These are phyloP conservation scores for Deroptyus accipitrinus DNA, from an alignment of 2,113 vertebrate genomes.

Conservation along the genomic window DNA sequence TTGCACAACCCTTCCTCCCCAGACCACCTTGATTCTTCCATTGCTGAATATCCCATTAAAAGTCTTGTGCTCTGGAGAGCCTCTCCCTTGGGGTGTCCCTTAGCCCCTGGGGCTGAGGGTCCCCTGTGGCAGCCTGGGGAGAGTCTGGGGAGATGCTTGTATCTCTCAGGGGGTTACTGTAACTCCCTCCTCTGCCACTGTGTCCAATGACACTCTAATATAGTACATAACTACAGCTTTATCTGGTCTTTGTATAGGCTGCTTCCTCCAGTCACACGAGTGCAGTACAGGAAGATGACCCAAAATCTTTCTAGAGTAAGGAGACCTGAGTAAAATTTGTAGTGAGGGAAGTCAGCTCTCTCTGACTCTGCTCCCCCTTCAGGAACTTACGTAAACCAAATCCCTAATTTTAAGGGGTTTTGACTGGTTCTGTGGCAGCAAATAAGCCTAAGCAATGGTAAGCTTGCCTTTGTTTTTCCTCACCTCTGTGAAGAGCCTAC, in stretches of 20 bases:
- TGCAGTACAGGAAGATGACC: neutral
- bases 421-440: neutral
- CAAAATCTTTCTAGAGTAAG: neutral
- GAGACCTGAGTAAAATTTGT: neutral
- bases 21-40: neutral
- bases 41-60: neutral
- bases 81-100: no score
- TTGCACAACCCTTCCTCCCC: neutral
- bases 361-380: neutral
- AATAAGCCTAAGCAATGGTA: neutral
- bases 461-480: neutral
- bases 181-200: neutral
- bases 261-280: neutral
- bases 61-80: neutral
- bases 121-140: neutral
- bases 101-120: neutral
- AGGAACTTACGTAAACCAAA: neutral
- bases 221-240: neutral
- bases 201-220: neutral
- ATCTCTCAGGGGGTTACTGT: neutral
- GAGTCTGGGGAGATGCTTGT: neutral
- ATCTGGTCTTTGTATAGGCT: neutral
- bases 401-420: neutral
- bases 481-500: neutral
- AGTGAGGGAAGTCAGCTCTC: neutral